Base-by-base conservation (phyloP, 2,113 vertebrate genomes). In the Amblyornis subalaris region DNA sequence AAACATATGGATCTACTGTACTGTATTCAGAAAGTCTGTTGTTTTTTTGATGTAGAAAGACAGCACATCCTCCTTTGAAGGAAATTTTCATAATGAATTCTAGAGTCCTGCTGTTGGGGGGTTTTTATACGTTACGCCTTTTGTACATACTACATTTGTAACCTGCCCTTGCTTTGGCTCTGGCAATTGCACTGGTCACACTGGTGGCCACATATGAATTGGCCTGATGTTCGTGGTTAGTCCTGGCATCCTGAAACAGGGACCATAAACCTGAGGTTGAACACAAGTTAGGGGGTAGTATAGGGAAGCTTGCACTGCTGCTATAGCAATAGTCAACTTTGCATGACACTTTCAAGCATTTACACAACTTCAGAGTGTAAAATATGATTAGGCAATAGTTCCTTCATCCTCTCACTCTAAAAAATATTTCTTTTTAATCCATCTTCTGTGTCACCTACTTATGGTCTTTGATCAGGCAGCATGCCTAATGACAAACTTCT, bases 111-210 rank as follows among this genome's bases (percentile, higher is more conserved):
- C 23, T 36, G 2, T 10, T 11, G 21, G 55, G 3, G 12, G 1
- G 0, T 0, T 24, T 62, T 15, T 31, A 14, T 21, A 44, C 0
- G 0, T 33, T 61, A n/a, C 3, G 29, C 31, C 19, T 1, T 78
- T 83, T 90, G 3, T 61, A 18, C 7, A 3, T 76, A 53, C 36
- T 83, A 4, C 40, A 17, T 21, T 48, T 58, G 22, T 62, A 71
- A 58, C 12, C 11, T 77, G 35, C 10, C 29, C 29, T 85, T 65
- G 29, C 75, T 62, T 70, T 26, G 26, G 2, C 66, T 47, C 29
- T 80, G 31, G 20, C 0, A 0, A 22, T 53, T 55, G 18, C 36
- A 25, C 17, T 29, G 74, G 25, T 65, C 47, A 53, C 23, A 13
- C 35, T 57, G 35, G 9, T 66, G 36, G 44, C 64, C 54, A 20